These are phyloP conservation scores for Pomacea canaliculata DNA, from an alignment of 2,888 invertebrate species.

Conservation along the genomic window DNA sequence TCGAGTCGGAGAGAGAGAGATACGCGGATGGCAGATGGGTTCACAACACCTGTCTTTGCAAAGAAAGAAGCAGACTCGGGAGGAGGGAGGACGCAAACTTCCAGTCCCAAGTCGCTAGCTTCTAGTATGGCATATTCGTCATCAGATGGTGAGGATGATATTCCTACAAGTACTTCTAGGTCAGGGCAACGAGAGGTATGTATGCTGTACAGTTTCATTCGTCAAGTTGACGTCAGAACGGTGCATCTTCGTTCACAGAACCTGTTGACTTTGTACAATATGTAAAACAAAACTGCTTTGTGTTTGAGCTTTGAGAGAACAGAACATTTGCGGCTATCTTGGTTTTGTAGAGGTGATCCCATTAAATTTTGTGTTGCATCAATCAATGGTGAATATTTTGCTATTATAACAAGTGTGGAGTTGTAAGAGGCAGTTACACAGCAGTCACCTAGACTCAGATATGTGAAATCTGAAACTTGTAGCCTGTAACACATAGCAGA, in stretches of 20 bases:
- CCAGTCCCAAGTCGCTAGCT: background rate
- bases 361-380: too few relatives aligned
- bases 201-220: slow-evolving; percentile 1
- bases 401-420: too few relatives aligned
- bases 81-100: background rate
- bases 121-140: background rate
- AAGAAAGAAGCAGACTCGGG: background rate
- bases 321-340: too few relatives aligned
- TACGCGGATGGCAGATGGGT: background rate
- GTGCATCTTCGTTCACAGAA: background rate
- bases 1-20: background rate
- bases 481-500: too few relatives aligned
- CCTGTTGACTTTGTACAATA: background rate
- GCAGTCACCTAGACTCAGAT: too few relatives aligned
- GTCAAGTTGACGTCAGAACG: background rate
- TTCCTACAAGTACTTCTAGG: too few relatives aligned
- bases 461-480: too few relatives aligned
- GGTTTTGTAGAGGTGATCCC: too few relatives aligned
- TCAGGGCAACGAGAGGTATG: too few relatives aligned
- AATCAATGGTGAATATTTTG: too few relatives aligned
- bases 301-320: background rate
- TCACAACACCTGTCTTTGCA: background rate
- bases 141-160: too few relatives aligned
- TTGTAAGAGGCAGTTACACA: too few relatives aligned
- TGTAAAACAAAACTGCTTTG: background rate